A percentile compares a stretch with the other conserved stretches of the same genome.
Conservation (phyloP, 2,113 vertebrate genomes). For the Motacilla tschutschensis region DNA sequence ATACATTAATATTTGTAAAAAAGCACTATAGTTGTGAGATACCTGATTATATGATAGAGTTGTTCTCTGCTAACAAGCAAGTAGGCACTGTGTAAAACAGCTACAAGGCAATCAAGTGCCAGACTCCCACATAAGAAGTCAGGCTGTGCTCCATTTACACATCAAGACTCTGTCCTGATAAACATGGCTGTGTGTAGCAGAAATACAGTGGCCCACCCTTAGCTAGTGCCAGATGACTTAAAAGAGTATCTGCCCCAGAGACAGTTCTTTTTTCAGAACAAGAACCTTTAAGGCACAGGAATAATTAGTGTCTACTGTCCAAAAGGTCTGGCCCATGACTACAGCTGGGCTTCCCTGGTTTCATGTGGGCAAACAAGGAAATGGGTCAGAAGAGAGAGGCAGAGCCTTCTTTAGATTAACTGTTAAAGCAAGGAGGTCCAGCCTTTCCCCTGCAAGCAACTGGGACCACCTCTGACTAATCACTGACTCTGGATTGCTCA, state of each 20-base stretch:
- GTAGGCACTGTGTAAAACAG: neutral
- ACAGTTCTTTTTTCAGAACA: neutral
- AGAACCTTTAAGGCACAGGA: neutral
- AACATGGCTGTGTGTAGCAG: neutral
- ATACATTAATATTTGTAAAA: constrained; percentile 28
- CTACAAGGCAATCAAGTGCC: neutral
- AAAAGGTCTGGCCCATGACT: neutral
- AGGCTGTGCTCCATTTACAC: neutral
- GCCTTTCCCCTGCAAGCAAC: neutral
- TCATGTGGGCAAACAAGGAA: neutral
- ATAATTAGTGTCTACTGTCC: neutral
- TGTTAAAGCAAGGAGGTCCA: neutral
- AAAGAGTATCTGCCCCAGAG: neutral
- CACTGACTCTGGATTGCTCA: neutral
- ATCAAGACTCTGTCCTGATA: neutral
- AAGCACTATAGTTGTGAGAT: neutral
- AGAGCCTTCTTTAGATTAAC: neutral
- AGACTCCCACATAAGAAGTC: neutral
- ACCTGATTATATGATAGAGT: constrained; percentile 28
- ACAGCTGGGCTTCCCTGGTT: neutral
- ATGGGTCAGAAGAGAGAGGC: neutral
- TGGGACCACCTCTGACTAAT: neutral
- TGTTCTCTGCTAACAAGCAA: neutral
- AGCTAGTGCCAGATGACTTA: neutral
- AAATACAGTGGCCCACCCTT: neutral